These are phyloP conservation scores for Philypnodon macrostomus DNA, from an alignment of 2,797 vertebrate species.

Conservation along the genomic window DNA sequence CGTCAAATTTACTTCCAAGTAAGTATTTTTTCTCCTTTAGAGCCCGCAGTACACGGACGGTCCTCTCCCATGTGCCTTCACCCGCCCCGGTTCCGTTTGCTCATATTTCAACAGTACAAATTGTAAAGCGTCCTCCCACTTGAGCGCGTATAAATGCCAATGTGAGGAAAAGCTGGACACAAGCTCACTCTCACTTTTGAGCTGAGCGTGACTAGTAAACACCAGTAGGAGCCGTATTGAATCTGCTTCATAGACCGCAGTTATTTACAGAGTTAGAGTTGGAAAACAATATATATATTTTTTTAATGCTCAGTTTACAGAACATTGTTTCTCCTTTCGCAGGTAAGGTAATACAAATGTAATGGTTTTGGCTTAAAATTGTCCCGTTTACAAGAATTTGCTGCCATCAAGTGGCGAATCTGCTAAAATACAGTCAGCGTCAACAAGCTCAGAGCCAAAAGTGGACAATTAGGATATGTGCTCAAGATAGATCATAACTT, in stretches of 20 bases:
- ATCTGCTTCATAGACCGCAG: neutral
- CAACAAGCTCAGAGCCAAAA: no score
- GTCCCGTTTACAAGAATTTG: conserved; percentile 10
- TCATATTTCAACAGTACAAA: conserved; percentile 79
- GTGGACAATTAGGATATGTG: no score
- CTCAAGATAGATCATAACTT: no score
- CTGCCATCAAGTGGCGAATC: conserved; percentile 56
- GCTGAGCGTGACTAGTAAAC: conserved; percentile 31
- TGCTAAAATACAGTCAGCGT: no score
- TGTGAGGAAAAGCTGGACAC: conserved; percentile 35
- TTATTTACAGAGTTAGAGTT: conserved; percentile 19
- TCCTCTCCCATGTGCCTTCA: conserved; percentile 76
- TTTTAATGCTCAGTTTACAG: no score
- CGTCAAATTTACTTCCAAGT: conserved; percentile 53
- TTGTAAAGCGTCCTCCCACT: conserved; percentile 72
- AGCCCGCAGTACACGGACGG: conserved; percentile 61
- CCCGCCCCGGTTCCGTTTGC: conserved; percentile 75
- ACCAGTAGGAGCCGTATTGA: conserved; percentile 1
- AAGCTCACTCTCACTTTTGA: conserved; percentile 25
- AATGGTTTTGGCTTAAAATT: no score
- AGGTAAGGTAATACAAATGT: no score
- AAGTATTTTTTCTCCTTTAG: conserved; percentile 39
- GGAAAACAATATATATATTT: no score
- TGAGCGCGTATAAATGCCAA: conserved; percentile 43
- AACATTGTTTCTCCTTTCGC: no score